Conservation (phyloP, 2,888 invertebrate species). For the Eumerus sabulonum region DNA sequence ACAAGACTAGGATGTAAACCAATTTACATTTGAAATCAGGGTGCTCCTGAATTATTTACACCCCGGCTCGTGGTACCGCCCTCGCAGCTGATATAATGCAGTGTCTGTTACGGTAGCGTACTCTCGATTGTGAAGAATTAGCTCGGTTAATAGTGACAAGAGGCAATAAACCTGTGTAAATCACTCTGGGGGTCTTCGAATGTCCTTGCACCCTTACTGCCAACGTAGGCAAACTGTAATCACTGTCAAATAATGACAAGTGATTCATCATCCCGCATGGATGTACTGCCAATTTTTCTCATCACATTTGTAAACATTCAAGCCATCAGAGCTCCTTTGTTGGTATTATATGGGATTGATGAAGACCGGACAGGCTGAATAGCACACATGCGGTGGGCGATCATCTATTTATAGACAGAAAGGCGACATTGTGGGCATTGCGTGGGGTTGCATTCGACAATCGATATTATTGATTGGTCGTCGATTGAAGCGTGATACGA, state of each 20-base stretch:
- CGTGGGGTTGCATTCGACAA: constrained; percentile 10
- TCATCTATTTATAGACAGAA: constrained; percentile 33
- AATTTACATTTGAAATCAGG: constrained; percentile 40
- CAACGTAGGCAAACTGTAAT: constrained; percentile 40
- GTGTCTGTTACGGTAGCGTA: too few relatives aligned
- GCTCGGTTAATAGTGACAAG: background rate
- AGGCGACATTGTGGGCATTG: background rate
- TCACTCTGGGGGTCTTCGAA: constrained; percentile 3
- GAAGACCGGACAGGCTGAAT: constrained; percentile 32
- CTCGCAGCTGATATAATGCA: background rate
- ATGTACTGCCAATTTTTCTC: background rate
- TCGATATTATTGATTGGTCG: constrained; percentile 59
- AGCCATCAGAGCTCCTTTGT: too few relatives aligned
- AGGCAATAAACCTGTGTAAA: constrained; percentile 14
- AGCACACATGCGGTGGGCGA: too few relatives aligned
- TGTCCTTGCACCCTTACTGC: background rate
- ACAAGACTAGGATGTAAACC: background rate
- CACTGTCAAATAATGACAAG: constrained; percentile 54
- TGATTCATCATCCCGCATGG: constrained; percentile 44
- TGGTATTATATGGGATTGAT: too few relatives aligned
- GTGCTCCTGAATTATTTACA: constrained; percentile 50
- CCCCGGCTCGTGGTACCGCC: background rate
- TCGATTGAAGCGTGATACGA: constrained; percentile 31
- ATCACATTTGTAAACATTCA: background rate
- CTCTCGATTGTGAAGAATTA: too few relatives aligned